Conservation (phyloP, 2,797 vertebrate species). For the Harpagifer antarcticus region DNA sequence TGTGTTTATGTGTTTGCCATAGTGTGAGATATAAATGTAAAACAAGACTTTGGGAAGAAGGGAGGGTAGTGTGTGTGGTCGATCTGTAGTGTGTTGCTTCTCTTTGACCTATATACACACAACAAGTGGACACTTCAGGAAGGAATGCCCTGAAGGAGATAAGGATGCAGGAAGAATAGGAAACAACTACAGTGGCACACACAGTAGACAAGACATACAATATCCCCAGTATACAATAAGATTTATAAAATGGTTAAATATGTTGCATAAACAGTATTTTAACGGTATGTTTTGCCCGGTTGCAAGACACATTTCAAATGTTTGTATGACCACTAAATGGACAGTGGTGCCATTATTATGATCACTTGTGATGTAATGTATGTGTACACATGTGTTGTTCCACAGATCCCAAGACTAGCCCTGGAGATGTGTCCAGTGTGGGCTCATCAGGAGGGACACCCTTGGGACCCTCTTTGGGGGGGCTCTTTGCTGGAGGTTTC, state of each 20-base stretch:
- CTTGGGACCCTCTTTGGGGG: conserved; percentile 85
- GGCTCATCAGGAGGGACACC: conserved; percentile 71
- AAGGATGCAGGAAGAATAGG: conserved; percentile 48
- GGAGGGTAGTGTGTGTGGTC: conserved; percentile 9
- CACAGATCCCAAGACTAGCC: conserved; percentile 82
- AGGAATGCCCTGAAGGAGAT: conserved; percentile 65
- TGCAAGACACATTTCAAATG: not conserved
- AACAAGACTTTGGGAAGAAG: conserved; percentile 12
- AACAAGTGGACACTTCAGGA: conserved; percentile 47
- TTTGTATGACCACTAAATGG: not conserved
- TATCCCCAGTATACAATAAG: not conserved
- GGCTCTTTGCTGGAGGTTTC: conserved; percentile 95
- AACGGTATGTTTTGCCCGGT: not conserved
- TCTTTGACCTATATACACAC: conserved; percentile 39
- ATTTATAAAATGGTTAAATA: not conserved
- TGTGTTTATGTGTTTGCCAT: conserved; percentile 5
- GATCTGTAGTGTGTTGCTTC: conserved; percentile 16
- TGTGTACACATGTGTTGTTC: conserved; percentile 14
- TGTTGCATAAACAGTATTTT: not conserved
- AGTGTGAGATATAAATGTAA: not conserved
- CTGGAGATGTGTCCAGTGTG: conserved; percentile 77
- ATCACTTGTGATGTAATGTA: conserved; percentile 6
- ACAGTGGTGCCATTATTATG: not conserved
- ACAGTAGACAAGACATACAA: not conserved
- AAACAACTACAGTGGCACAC: not conserved